Evolutionary conservation across 1,140 invertebrate genomes (phyloP).

Genomic region (Leptinotarsa undecemlineata): DNA sequence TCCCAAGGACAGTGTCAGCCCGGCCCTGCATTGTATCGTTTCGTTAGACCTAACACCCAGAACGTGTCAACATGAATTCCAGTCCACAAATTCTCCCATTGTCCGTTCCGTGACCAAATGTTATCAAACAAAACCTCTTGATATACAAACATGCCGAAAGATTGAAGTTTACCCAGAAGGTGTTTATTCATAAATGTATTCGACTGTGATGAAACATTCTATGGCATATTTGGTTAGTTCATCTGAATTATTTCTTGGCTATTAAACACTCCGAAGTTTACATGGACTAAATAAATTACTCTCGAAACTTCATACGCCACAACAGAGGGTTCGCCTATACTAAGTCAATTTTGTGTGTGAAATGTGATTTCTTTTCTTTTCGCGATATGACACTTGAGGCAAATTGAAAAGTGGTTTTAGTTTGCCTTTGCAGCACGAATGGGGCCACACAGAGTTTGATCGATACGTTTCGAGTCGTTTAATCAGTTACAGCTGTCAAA

Average conservation of each 20-base stretch:
- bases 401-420: neutral
- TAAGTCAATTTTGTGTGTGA: neutral
- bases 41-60: neutral
- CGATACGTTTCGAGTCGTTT: neutral
- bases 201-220: neutral
- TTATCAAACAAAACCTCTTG: constrained; percentile 2
- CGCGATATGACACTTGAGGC: neutral
- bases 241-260: neutral
- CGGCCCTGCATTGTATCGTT: no score
- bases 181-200: neutral
- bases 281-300: neutral
- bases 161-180: neutral
- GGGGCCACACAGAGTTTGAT: neutral
- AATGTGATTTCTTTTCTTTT: constrained; percentile 3
- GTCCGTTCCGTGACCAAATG: neutral
- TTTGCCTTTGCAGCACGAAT: neutral
- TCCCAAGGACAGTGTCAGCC: no score
- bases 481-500: no score
- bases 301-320: neutral
- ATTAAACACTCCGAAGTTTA: neutral
- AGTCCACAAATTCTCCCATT: no score
- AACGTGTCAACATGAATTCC: neutral
- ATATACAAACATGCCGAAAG: constrained; percentile 3
- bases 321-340: neutral
- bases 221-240: constrained; percentile 1